Evolutionary conservation across 2,888 invertebrate species (phyloP).

Genomic region (Euzophera pinguis): DNA sequence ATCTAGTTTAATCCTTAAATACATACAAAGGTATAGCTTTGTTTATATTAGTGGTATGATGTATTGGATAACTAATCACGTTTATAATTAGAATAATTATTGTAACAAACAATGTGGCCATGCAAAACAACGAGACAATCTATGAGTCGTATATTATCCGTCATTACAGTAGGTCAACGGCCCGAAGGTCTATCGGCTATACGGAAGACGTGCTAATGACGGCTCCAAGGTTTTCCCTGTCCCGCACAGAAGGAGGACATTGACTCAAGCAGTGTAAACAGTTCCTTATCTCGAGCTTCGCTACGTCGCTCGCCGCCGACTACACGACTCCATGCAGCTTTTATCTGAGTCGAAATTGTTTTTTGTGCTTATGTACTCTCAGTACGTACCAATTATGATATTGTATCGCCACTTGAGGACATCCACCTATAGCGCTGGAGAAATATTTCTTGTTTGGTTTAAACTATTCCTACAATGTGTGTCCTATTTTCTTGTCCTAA

Average conservation of each 20-base stretch:
- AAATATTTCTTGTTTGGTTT: neutral
- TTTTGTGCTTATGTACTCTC: slow-evolving; percentile 29
- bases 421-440: neutral
- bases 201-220: slow-evolving; percentile 53
- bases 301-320: slow-evolving; percentile 46
- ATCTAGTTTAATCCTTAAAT: too few species aligned
- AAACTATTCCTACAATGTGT: neutral
- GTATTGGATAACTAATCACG: neutral
- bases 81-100: neutral
- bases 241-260: slow-evolving; percentile 70
- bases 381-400: slow-evolving; percentile 24
- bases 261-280: slow-evolving; percentile 79
- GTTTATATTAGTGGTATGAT: too few species aligned
- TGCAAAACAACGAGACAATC: slow-evolving; percentile 4
- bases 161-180: slow-evolving; percentile 55
- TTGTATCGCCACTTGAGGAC: slow-evolving; percentile 15
- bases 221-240: slow-evolving; percentile 75
- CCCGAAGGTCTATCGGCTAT: slow-evolving; percentile 47
- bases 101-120: neutral
- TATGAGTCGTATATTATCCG: slow-evolving; percentile 12
- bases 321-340: slow-evolving; percentile 61
- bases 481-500: too few species aligned
- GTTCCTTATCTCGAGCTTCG: slow-evolving; percentile 74
- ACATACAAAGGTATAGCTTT: too few species aligned
- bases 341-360: slow-evolving; percentile 66